Conservation (phyloP, 2,113 vertebrate genomes). For the Thamnaconus septentrionalis region DNA sequence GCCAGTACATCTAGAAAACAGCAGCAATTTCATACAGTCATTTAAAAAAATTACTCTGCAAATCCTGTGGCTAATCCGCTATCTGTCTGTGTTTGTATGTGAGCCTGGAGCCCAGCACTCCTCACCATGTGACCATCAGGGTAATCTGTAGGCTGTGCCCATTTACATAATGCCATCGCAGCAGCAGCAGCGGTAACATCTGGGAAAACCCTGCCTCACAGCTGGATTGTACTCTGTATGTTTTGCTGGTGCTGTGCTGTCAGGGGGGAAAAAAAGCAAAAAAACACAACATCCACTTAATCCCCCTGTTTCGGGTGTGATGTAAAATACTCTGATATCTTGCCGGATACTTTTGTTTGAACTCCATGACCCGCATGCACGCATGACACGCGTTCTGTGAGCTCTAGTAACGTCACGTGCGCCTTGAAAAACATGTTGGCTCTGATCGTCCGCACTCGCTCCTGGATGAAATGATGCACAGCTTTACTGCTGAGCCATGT, state of each 20-base stretch:
- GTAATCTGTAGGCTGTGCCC: constrained; percentile 52
- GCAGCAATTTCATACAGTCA: constrained; percentile 23
- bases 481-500: constrained; percentile 18
- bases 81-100: constrained; percentile 44
- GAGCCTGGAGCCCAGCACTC: constrained; percentile 23
- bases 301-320: constrained; percentile 2
- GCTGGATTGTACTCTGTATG: constrained; percentile 32
- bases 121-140: constrained; percentile 46
- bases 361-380: background rate
- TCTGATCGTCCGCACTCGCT: constrained; percentile 4
- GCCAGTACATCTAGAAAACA: constrained; percentile 8
- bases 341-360: background rate
- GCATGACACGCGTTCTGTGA: background rate
- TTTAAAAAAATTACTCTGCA: constrained; percentile 40
- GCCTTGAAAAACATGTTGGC: no score
- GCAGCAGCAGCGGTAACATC: constrained; percentile 48
- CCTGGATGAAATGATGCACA: constrained; percentile 15
- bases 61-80: constrained; percentile 58
- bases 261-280: background rate
- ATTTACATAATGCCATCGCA: constrained; percentile 50
- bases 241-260: background rate
- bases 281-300: background rate
- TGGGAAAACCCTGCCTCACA: constrained; percentile 48
- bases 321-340: background rate
- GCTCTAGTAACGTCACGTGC: background rate